Percentiles rank a stretch among this genome's conserved stretches.
Evolutionary conservation across 2,888 invertebrate genomes (phyloP).

Genomic region (Heteromyza rotundicornis): DNA sequence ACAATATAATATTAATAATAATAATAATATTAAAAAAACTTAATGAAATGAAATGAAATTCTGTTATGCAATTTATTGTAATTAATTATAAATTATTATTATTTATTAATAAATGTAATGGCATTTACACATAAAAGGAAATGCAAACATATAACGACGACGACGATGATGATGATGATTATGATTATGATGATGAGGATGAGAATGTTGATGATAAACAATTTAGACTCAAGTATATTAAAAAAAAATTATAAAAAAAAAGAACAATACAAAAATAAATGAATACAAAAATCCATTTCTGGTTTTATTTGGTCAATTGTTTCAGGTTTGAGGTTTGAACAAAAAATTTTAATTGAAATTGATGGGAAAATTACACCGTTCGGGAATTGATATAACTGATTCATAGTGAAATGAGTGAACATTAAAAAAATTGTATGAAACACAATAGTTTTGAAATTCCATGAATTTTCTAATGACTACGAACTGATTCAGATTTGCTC

Average conservation of each 20-base stretch:
- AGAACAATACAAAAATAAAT: not conserved
- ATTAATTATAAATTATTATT: slow-evolving; percentile 45
- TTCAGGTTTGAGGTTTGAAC: no score
- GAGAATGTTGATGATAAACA: slow-evolving; percentile 32
- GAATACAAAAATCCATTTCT: no score
- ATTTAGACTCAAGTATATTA: slow-evolving; percentile 46
- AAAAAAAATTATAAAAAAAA: slow-evolving; percentile 24
- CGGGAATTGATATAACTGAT: no score
- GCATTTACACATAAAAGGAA: slow-evolving; percentile 34
- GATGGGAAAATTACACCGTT: no score
- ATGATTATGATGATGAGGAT: no score
- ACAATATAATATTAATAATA: slow-evolving; percentile 22
- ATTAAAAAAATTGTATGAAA: no score
- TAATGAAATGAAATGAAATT: slow-evolving; percentile 27
- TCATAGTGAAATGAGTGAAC: no score
- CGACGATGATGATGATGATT: not conserved
- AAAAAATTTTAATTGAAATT: no score
- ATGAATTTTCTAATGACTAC: no score
- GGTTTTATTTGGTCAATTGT: no score
- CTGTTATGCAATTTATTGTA: slow-evolving; percentile 50
- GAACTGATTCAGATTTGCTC: no score
- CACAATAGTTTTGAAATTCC: no score
- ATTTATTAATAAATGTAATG: slow-evolving; percentile 40
- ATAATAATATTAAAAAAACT: slow-evolving; percentile 20
- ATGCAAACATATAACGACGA: slow-evolving; percentile 27